Evolutionary conservation across 2,888 invertebrate species (phyloP), one percentile per base, ranked within the genome.

Genomic region (Acleris literana): DNA sequence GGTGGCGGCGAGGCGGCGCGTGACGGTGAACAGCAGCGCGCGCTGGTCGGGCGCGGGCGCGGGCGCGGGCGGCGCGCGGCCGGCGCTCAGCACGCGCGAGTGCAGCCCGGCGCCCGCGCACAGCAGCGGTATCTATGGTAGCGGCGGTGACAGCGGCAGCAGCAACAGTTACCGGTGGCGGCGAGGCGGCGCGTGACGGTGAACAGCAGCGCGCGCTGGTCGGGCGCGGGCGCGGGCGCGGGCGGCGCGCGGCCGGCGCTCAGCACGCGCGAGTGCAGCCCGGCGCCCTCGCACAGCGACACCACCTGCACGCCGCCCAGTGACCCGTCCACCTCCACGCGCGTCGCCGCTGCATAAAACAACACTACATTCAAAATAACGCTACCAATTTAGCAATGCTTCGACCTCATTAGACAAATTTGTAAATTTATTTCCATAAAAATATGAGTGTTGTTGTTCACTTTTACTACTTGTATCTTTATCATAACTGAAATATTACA

Each of bases 271-370:
- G 97, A 95, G 90, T 98, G 98, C 72, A 95, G 93, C 65, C 95
- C 95, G 0, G 96, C 96, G 81, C 96, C 97, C 43, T 96, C 95
- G 20, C 97, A 97, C 77, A 98, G 95, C 85, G 99, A 97, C 70
- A 98, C 93, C 71, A 97, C 95, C 87, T 98, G 98, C 72, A 99
- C 94, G 9, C 99, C 99, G 69, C 98, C 98, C 61, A 99, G 93
- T 0, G 97, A 98, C 1, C 99, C 99, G 78, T 96, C 94, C 68
- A 97, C 95, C 60, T 94, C 93, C 68, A 96, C 87, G 69, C 92
- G 82, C 17, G 84, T 80, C 29, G 90, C 89, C 70, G 92, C 94
- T 94, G 76, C 3, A 63, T 13, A 58, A 3, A 9, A 46, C 9
- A 29, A 53, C 52, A 56, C 76, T 22, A 11, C 18, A 20, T 3